phyloP scores from a whole-genome alignment of 2,797 vertebrate species.

The Eleutherodactylus coqui region DNA sequence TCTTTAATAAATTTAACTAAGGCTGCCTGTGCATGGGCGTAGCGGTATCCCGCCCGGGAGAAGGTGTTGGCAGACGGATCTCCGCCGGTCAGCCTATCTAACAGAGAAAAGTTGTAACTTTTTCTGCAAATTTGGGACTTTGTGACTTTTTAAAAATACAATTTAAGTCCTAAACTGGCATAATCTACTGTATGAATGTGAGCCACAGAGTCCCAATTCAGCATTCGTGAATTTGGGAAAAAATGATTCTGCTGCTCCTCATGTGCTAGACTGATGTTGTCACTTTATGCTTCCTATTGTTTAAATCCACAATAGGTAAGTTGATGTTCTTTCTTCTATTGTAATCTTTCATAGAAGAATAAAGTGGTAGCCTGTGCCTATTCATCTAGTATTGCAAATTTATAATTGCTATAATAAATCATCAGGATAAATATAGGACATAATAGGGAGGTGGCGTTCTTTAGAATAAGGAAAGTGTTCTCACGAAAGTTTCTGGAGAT shows the following conservation, averaged over 20 bases:
- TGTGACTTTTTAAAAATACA: too few relatives aligned
- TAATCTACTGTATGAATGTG: neutral
- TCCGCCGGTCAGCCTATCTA: too few relatives aligned
- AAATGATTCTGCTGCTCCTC: neutral
- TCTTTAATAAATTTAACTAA: too few relatives aligned
- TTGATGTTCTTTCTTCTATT: constrained; percentile 25
- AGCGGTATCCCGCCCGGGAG: too few relatives aligned
- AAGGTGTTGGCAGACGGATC: too few relatives aligned
- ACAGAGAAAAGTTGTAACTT: too few relatives aligned
- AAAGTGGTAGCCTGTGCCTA: constrained; percentile 13
- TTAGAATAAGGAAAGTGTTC: neutral
- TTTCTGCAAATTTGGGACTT: too few relatives aligned
- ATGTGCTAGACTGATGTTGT: constrained; percentile 5
- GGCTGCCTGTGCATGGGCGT: too few relatives aligned
- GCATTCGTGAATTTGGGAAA: neutral
- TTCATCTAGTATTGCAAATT: constrained; percentile 54
- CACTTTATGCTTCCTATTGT: constrained; percentile 21
- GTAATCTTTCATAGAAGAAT: constrained; percentile 34
- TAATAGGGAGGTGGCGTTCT: neutral
- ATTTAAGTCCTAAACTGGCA: too few relatives aligned
- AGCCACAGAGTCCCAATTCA: neutral
- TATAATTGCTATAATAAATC: constrained; percentile 63
- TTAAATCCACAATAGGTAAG: constrained; percentile 32
- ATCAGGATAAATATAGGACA: constrained; percentile 54
- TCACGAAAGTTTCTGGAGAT: neutral